A percentile compares a stretch with the other conserved stretches of the same genome.
Conservation (phyloP, 2,888 invertebrate species). For the Lithophane ornitopus region DNA sequence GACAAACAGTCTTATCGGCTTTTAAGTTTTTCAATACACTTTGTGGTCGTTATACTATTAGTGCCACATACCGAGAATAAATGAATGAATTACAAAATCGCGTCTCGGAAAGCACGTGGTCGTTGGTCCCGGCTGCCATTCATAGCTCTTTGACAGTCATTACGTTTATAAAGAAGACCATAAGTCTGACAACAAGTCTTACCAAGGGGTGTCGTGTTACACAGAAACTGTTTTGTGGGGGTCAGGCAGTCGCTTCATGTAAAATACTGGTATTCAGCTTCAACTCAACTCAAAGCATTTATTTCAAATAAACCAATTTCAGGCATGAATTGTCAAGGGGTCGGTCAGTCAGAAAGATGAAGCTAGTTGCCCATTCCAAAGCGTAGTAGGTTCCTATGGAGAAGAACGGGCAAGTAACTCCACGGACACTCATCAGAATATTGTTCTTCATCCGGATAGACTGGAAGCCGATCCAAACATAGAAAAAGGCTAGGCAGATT, state of each 20-base stretch:
- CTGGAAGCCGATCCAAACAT: neutral
- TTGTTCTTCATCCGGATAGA: neutral
- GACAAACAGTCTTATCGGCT: slow-evolving; percentile 21
- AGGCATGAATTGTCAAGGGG: too few species aligned
- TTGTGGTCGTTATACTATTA: neutral
- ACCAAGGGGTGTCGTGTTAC: neutral
- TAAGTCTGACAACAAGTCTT: neutral
- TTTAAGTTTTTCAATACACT: neutral
- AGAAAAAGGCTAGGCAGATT: neutral
- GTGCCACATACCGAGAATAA: neutral
- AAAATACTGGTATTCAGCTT: neutral
- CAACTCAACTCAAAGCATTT: too few species aligned
- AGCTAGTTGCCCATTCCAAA: too few species aligned
- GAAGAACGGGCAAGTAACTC: too few species aligned
- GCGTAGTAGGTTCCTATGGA: too few species aligned
- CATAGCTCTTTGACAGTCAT: neutral
- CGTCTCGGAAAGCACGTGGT: neutral
- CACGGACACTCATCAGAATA: too few species aligned
- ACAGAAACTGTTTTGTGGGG: neutral
- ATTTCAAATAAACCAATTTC: too few species aligned
- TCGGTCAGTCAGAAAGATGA: too few species aligned
- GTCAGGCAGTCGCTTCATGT: neutral
- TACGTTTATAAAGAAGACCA: neutral
- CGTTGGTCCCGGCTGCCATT: neutral
- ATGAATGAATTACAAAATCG: neutral